Evolutionary conservation across 2,888 invertebrate genomes (phyloP), one percentile per base, ranked within the genome.

Genomic region (Metalampra italica): DNA sequence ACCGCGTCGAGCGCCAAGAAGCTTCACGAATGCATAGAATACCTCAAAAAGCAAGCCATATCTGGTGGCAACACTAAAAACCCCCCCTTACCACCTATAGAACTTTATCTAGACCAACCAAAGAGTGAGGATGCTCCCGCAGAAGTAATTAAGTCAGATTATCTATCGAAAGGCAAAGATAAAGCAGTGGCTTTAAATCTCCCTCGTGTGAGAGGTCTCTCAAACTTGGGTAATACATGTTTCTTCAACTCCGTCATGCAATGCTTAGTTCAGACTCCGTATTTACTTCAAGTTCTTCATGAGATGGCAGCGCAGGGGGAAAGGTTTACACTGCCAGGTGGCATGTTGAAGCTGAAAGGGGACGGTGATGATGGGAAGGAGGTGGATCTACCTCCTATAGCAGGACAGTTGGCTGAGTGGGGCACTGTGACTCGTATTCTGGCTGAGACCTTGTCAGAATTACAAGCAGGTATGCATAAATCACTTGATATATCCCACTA

Each of bases 201-300:
- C 52, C 92, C 91, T 0, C 82, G 93, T 38, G 93, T 93, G 0
- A 86, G 96, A 85, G 98, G 98, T 0, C 87, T 98, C 39, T 91
- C 92, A 45, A 98, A 98, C 87, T 89, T 98, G 71, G 98, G 98
- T 44, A 98, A 98, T 77, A 98, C 98, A 0, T 98, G 98, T 76
- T 98, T 98, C 83, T 97, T 98, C 78, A 98, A 98, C 90, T 96
- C 98, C 29, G 97, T 98, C 8, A 92, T 98, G 90, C 98, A 98
- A 86, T 96, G 96, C 75, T 88, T 97, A 64, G 95, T 95, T 2
- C 96, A 96, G 78, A 97, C 97, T 3, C 96, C 96, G 0, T 96
- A 93, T 76, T 84, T 95, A 57, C 79, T 94, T 42, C 90, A 91
- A 69, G 92, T 94, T 43, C 86, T 96, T 46, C 92, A 93, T 66